Evolutionary conservation across 2,888 invertebrate genomes (phyloP).

Genomic region (Macrosiphum euphorbiae): DNA sequence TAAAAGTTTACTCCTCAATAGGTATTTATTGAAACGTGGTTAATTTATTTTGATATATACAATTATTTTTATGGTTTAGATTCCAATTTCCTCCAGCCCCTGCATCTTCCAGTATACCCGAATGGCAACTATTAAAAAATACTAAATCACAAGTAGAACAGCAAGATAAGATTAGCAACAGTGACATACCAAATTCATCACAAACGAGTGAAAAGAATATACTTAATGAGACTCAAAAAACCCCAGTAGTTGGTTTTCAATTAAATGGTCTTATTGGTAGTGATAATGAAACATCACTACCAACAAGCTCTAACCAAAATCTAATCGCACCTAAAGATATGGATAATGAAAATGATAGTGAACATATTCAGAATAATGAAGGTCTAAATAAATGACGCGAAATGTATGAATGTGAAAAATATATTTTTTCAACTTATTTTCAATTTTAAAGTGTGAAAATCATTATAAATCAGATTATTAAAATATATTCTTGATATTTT

Average conservation of each 20-base stretch:
- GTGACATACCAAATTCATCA: not conserved
- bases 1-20: conserved; percentile 54
- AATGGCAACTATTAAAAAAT: conserved; percentile 42
- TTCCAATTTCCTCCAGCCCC: conserved; percentile 56
- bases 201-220: not conserved
- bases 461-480: not conserved
- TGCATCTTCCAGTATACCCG: not conserved
- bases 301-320: not conserved
- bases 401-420: not conserved
- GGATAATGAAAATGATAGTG: not conserved
- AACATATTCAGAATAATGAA: not conserved
- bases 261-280: not conserved
- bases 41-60: not conserved
- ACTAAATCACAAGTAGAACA: not conserved
- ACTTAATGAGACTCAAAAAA: not conserved
- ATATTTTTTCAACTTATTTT: not conserved
- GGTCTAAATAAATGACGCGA: not conserved
- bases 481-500: not conserved
- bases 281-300: not conserved
- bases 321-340: too few species aligned
- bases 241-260: not conserved
- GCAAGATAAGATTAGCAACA: not conserved
- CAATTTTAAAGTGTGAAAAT: not conserved
- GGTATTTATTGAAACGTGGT: conserved; percentile 18
- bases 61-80: conserved; percentile 29